A percentile compares a stretch with the other conserved stretches of the same genome.
Conservation (phyloP, 2,888 invertebrate genomes). For the Drosophila tanythrix region DNA sequence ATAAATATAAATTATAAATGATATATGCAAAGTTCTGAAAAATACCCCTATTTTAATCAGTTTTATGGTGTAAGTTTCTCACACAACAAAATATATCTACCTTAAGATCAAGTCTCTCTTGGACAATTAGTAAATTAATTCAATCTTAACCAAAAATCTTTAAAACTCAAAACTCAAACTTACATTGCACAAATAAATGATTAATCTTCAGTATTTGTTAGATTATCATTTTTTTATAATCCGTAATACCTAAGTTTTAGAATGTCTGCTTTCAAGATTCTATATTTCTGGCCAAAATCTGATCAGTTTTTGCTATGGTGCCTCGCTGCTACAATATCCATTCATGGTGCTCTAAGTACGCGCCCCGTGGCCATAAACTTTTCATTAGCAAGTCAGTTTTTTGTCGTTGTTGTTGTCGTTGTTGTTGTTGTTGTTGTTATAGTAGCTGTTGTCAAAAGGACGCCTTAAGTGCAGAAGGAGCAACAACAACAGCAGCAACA, state of each 20-base stretch:
- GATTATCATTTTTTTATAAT: background rate
- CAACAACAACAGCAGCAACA: conserved; percentile 16
- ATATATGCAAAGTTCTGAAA: accelerated
- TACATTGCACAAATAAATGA: too few species aligned
- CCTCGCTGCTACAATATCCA: conserved; percentile 12
- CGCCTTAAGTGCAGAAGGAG: conserved; percentile 58
- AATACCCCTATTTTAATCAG: too few species aligned
- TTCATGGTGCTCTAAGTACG: conserved; percentile 42
- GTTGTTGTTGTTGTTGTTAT: conserved; percentile 14
- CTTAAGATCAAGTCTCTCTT: too few species aligned
- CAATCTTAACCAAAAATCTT: background rate
- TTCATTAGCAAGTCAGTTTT: conserved; percentile 73
- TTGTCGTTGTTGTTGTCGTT: conserved; percentile 30
- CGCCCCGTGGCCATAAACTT: conserved; percentile 70
- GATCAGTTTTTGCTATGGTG: background rate
- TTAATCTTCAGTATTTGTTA: background rate
- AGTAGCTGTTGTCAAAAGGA: conserved; percentile 31
- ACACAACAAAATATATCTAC: too few species aligned
- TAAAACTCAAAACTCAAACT: too few species aligned
- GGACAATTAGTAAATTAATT: too few species aligned
- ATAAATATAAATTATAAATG: too few species aligned
- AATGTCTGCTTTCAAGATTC: background rate
- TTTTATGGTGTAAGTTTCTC: too few species aligned
- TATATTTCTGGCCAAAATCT: background rate
- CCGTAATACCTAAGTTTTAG: background rate